Evolutionary conservation across 1,140 invertebrate species (phyloP).

Genomic region (Pseudoatta argentina): DNA sequence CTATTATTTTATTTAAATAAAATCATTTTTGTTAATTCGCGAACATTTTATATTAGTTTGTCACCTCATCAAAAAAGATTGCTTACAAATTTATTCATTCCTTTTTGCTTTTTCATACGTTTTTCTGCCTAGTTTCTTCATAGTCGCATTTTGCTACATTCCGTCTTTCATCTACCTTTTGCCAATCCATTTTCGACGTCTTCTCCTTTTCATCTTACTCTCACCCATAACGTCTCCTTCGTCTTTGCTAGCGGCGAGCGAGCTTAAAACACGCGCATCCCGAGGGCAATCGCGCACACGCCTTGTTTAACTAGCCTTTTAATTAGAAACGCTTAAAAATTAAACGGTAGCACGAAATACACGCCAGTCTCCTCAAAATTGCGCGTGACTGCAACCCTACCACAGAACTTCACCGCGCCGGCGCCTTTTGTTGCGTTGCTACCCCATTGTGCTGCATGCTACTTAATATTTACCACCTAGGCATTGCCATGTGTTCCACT

Average conservation of each 20-base stretch:
- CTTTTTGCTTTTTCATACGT: background rate
- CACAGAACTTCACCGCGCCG: slow-evolving; percentile 46
- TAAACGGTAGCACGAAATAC: slow-evolving; percentile 82
- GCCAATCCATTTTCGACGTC: background rate
- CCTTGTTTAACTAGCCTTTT: slow-evolving; percentile 87
- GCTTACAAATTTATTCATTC: slow-evolving; percentile 5
- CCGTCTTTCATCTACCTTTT: background rate
- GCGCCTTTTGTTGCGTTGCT: slow-evolving; percentile 79
- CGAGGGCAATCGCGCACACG: slow-evolving; percentile 79
- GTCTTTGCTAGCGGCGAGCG: slow-evolving; percentile 37
- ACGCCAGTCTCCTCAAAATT: slow-evolving; percentile 80
- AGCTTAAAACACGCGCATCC: slow-evolving; percentile 65
- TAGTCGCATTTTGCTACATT: slow-evolving; percentile 7
- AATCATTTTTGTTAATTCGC: background rate
- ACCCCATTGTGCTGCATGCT: slow-evolving; percentile 76
- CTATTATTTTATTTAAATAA: background rate
- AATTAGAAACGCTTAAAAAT: slow-evolving; percentile 87
- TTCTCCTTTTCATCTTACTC: slow-evolving; percentile 31
- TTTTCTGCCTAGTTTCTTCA: background rate
- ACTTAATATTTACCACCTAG: slow-evolving; percentile 80
- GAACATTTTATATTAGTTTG: slow-evolving; percentile 8
- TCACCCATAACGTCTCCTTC: slow-evolving; percentile 33
- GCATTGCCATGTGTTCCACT: slow-evolving; percentile 58
- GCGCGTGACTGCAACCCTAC: slow-evolving; percentile 69
- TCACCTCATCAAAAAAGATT: background rate